Conservation (phyloP, 2,888 invertebrate species). For the Zelleria hepariella region DNA sequence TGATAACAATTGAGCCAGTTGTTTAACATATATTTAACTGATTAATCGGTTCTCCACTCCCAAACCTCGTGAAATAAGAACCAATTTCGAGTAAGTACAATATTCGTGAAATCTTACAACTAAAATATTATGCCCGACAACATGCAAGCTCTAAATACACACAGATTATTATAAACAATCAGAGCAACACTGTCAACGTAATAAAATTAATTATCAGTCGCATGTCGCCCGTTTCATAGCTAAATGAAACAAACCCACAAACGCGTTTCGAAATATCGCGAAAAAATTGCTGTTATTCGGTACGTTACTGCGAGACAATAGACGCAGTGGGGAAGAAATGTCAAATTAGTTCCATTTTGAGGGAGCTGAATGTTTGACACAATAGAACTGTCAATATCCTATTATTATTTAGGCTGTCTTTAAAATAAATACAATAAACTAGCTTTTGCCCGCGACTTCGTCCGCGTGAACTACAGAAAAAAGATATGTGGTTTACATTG, state of each 20-base stretch:
- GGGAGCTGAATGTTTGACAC: too few relatives aligned
- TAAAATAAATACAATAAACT: too few relatives aligned
- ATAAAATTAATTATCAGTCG: slow-evolving; percentile 4
- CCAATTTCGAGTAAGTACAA: background rate
- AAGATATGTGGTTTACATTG: too few relatives aligned
- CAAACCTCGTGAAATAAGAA: background rate
- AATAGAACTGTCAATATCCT: too few relatives aligned
- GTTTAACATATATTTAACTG: background rate
- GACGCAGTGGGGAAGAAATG: too few relatives aligned
- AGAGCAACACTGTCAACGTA: slow-evolving; percentile 1
- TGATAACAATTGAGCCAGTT: background rate
- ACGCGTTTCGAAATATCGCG: background rate
- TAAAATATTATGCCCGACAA: background rate
- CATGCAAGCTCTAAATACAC: background rate
- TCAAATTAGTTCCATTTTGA: too few relatives aligned
- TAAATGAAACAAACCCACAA: background rate
- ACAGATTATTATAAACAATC: background rate
- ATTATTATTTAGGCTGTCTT: too few relatives aligned
- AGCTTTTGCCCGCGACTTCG: too few relatives aligned
- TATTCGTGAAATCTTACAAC: background rate
- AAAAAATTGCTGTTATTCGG: background rate
- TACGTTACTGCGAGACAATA: too few relatives aligned
- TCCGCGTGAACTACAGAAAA: too few relatives aligned
- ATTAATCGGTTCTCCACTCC: background rate
- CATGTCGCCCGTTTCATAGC: background rate